Conservation (phyloP, 2,888 invertebrate genomes). For the Orthosia incerta region DNA sequence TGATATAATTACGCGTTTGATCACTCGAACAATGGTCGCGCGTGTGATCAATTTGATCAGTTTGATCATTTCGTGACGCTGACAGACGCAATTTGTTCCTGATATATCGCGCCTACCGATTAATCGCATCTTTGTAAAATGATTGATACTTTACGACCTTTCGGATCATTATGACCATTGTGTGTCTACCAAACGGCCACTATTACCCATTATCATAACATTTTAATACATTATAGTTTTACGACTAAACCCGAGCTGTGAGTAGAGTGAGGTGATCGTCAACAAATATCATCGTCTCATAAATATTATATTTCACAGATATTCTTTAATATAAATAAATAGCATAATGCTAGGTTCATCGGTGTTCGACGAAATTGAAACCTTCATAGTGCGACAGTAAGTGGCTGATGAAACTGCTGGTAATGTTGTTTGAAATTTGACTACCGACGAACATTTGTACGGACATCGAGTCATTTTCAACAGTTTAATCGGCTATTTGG, state of each 20-base stretch:
- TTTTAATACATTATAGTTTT: conserved; percentile 69
- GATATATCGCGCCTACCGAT: conserved; percentile 69
- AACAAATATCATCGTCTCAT: conserved; percentile 52
- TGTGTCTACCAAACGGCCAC: conserved; percentile 57
- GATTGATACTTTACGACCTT: conserved; percentile 68
- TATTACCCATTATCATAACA: conserved; percentile 69
- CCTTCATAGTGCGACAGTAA: conserved; percentile 28
- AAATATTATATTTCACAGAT: conserved; percentile 59
- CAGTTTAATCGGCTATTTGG: conserved; percentile 47
- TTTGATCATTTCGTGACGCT: conserved; percentile 39
- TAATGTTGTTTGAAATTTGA: conserved; percentile 48
- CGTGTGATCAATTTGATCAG: conserved; percentile 69
- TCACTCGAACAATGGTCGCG: conserved; percentile 57
- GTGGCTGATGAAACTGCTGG: conserved; percentile 35
- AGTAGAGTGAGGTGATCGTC: conserved; percentile 36
- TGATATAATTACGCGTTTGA: conserved; percentile 36
- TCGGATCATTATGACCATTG: conserved; percentile 53
- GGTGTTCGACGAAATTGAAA: conserved; percentile 49
- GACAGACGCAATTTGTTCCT: conserved; percentile 67
- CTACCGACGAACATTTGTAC: conserved; percentile 25
- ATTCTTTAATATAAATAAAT: conserved; percentile 36
- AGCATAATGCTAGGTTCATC: conserved; percentile 44
- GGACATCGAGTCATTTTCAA: conserved; percentile 6
- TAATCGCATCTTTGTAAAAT: conserved; percentile 67
- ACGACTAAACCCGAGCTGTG: conserved; percentile 48